These are phyloP conservation scores for Cheirogaleus major DNA, from an alignment of 2,797 vertebrate genomes.

Conservation along the genomic window DNA sequence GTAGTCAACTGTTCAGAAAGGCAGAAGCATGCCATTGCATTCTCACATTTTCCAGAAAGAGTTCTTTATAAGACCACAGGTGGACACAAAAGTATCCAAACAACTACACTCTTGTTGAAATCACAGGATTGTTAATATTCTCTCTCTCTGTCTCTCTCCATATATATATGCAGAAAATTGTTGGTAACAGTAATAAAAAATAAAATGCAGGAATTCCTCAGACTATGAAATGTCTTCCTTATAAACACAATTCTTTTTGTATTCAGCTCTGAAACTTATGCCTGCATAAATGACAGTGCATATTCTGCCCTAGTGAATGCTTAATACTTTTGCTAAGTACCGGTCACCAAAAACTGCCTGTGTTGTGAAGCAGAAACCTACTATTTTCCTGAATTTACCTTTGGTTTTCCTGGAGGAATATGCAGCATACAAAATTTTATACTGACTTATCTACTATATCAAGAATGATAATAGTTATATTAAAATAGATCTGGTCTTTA, in stretches of 20 bases:
- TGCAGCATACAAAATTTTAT: background rate
- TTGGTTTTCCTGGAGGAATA: background rate
- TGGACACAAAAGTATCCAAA: background rate
- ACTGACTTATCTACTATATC: background rate
- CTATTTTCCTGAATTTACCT: background rate
- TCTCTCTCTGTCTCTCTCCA: background rate
- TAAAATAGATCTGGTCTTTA: background rate
- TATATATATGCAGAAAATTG: background rate
- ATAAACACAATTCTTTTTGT: background rate
- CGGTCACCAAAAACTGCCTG: background rate
- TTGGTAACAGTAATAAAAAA: background rate
- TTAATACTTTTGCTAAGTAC: background rate
- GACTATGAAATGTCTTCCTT: background rate
- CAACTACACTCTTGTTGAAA: background rate
- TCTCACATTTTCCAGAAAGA: background rate
- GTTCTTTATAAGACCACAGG: background rate
- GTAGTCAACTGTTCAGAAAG: constrained; percentile 24
- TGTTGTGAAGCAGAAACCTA: background rate
- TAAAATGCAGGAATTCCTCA: background rate
- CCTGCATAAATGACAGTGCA: background rate
- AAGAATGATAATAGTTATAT: background rate
- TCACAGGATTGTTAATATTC: background rate
- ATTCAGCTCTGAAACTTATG: background rate
- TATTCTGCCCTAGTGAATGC: background rate
- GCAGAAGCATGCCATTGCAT: background rate